Conservation (phyloP, 2,888 invertebrate species). For the Drosophila nigricruria region DNA sequence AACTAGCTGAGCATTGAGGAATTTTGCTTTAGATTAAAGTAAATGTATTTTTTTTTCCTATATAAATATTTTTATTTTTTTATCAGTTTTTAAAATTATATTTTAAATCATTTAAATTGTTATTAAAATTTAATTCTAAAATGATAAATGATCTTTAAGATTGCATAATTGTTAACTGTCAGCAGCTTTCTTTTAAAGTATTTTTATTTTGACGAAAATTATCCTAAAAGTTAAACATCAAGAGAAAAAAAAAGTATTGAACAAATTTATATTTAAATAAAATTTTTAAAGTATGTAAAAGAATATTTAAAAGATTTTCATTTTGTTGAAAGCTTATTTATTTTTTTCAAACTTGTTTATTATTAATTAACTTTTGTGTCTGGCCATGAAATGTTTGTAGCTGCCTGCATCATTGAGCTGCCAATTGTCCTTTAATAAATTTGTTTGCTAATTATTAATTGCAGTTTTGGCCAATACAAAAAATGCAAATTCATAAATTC, state of each 20-base stretch:
- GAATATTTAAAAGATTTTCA: neutral
- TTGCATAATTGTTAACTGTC: neutral
- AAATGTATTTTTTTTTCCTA: neutral
- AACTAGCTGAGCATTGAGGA: neutral
- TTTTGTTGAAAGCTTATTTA: neutral
- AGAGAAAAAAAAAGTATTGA: neutral
- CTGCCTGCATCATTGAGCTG: neutral
- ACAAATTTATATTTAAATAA: neutral
- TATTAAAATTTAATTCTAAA: neutral
- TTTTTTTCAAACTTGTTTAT: neutral
- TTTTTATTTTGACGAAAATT: no score
- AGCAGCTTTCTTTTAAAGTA: no score
- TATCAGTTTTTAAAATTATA: neutral
- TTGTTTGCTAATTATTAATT: slow-evolving; percentile 8
- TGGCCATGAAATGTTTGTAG: slow-evolving; percentile 12
- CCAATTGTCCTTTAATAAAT: slow-evolving; percentile 13
- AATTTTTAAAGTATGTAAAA: no score
- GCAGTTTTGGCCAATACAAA: slow-evolving; percentile 1
- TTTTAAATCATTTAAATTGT: neutral
- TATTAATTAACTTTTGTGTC: neutral
- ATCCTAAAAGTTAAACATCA: neutral
- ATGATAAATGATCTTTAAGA: neutral
- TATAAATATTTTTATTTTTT: neutral
- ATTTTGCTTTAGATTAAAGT: neutral
- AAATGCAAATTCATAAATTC: slow-evolving; percentile 31